Base-by-base conservation (phyloP, 2,113 vertebrate species). In the Zosterops borbonicus region DNA sequence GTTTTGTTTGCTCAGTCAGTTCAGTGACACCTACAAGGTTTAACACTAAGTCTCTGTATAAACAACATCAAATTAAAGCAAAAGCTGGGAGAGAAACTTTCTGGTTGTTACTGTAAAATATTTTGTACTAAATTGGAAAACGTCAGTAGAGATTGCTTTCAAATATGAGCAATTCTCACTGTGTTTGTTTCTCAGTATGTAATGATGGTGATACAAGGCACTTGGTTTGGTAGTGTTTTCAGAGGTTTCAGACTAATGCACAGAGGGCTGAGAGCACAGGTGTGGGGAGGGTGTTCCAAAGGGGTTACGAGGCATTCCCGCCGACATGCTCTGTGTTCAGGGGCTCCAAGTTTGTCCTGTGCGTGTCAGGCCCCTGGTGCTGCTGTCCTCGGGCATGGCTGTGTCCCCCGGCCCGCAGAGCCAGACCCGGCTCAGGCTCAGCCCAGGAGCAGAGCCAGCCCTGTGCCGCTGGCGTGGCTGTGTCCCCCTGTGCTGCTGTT, bases 281-380 rank as follows among this genome's bases (percentile, higher is more conserved):
- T 16, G 73, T 14, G 10, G 71, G 58, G 17, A 31, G 50, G 22
- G n/a, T 11, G 29, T 76, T 65, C 14, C 31, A 9, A 11, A 27
- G 65, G 28, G 5, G 6, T 23, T 9, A 20, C 12, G 14, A 11
- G 12, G 46, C 8, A 2, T 39, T 33, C 13, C 14, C 20, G 12
- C 23, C 2, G 1, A 35, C 22, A 0, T 1, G 7, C 9, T 19
- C 39, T 12, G 56, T 2, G 0, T 58, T n/a, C 21, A 9, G 55
- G 12, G 33, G 1, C 50, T 8, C n/a, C 4, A 2, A 11, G 9
- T 35, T 37, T 47, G 6, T 9, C 24, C 10, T 11, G 39, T 33
- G 3, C 0, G 0, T 9, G 16, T 24, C 56, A 6, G 10, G 10
- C 4, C 18, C 15, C 24, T 11, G 78, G 20, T 23, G 2, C 24